These are phyloP conservation scores for Microcaecilia unicolor DNA, from an alignment of 2,797 vertebrate species.

Conservation along the genomic window DNA sequence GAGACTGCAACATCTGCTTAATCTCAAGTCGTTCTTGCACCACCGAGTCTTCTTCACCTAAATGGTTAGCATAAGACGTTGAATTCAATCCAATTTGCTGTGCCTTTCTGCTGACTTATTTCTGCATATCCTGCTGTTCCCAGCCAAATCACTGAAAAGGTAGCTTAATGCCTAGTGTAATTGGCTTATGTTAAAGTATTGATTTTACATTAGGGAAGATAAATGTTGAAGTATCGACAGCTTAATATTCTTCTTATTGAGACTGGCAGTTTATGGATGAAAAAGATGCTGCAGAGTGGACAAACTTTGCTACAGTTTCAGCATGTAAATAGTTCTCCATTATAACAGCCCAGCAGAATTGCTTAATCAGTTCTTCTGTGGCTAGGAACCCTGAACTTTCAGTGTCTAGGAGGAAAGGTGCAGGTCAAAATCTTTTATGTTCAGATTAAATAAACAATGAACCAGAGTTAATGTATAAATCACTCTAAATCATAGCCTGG, in stretches of 20 bases:
- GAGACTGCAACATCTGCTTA: too few relatives aligned
- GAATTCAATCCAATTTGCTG: too few relatives aligned
- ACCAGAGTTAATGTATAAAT: conserved; percentile 1
- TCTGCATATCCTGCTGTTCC: too few relatives aligned
- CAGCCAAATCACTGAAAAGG: too few relatives aligned
- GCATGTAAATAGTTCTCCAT: conserved; percentile 6
- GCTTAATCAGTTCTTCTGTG: conserved; percentile 6
- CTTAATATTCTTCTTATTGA: conserved; percentile 29
- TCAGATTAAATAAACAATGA: conserved; percentile 12
- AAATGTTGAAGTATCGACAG: conserved; percentile 29
- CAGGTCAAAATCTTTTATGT: not conserved
- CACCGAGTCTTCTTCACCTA: too few relatives aligned
- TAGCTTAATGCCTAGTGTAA: conserved; percentile 27
- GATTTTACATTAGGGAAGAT: conserved; percentile 44
- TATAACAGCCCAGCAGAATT: not conserved
- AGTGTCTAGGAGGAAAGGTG: not conserved
- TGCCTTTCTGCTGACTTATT: too few relatives aligned
- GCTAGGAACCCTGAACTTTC: not conserved
- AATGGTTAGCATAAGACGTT: too few relatives aligned
- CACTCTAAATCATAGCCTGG: conserved; percentile 10
- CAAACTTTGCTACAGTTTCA: conserved; percentile 2
- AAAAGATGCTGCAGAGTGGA: conserved; percentile 7
- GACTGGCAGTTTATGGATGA: conserved; percentile 19
- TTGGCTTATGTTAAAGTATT: conserved; percentile 37
- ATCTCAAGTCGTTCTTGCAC: too few relatives aligned